Percentiles rank a stretch among this genome's conserved stretches.
Evolutionary conservation across 2,888 invertebrate species (phyloP).

Genomic region (Drosophila austrosaltans): DNA sequence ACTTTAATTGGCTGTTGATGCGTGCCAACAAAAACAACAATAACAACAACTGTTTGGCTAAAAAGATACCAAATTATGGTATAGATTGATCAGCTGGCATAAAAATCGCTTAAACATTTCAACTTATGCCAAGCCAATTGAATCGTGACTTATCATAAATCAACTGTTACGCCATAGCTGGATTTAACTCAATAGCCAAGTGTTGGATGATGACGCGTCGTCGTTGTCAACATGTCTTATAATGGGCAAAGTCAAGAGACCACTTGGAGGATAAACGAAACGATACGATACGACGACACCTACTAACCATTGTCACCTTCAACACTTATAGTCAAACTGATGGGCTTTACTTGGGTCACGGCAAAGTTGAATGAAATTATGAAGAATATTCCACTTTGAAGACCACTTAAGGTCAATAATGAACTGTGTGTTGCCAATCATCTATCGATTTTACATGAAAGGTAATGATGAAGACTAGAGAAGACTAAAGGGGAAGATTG

Average conservation of each 20-base stretch:
- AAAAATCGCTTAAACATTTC: slow-evolving; percentile 39
- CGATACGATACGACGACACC: slow-evolving; percentile 2
- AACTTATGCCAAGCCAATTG: slow-evolving; percentile 30
- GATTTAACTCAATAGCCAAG: slow-evolving; percentile 34
- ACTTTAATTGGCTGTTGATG: slow-evolving; percentile 67
- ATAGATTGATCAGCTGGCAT: slow-evolving; percentile 5
- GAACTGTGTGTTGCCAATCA: slow-evolving; percentile 9
- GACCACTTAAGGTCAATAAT: slow-evolving; percentile 39
- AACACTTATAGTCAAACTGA: slow-evolving; percentile 10
- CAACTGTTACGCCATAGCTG: slow-evolving; percentile 42
- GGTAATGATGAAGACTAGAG: background rate
- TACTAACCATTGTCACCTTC: background rate
- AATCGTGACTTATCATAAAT: slow-evolving; percentile 78
- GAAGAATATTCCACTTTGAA: slow-evolving; percentile 13
- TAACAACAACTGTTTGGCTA: slow-evolving; percentile 42
- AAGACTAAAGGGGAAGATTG: background rate
- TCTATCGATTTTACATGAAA: slow-evolving; percentile 30
- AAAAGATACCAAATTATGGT: slow-evolving; percentile 16
- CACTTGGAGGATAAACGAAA: slow-evolving; percentile 45
- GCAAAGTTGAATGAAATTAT: slow-evolving; percentile 52
- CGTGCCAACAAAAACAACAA: slow-evolving; percentile 36
- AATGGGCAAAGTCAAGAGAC: slow-evolving; percentile 66
- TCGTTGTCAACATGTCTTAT: slow-evolving; percentile 64
- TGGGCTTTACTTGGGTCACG: slow-evolving; percentile 19
- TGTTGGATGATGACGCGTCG: slow-evolving; percentile 41